These are phyloP conservation scores for Chelon labrosus DNA, from an alignment of 2,797 vertebrate species.

Conservation along the genomic window DNA sequence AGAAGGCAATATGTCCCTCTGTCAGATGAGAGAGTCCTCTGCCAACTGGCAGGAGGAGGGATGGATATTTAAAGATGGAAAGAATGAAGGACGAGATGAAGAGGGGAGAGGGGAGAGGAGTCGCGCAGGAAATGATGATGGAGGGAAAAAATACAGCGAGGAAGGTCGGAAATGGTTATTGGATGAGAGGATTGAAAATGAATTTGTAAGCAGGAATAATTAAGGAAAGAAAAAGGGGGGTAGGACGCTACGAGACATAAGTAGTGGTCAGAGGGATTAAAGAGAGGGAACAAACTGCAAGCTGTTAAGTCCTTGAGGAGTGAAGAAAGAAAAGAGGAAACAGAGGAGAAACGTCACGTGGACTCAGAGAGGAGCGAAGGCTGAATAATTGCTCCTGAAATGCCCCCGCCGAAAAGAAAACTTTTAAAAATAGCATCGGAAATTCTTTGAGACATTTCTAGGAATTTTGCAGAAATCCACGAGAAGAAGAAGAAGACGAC, in stretches of 20 bases:
- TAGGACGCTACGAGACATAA: not conserved
- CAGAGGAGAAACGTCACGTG: not conserved
- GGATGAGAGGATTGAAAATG: constrained; percentile 13
- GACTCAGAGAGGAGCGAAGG: not conserved
- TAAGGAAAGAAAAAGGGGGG: not conserved
- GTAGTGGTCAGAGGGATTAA: constrained; percentile 8
- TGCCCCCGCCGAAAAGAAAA: no score
- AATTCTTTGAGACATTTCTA: constrained; percentile 10
- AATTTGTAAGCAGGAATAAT: not conserved
- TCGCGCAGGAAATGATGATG: not conserved
- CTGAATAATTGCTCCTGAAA: not conserved
- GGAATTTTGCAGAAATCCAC: constrained; percentile 3
- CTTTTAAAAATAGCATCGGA: constrained; percentile 4
- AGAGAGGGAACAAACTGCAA: not conserved
- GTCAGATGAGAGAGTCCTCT: constrained; percentile 57
- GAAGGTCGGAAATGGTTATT: not conserved
- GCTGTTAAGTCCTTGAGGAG: not conserved
- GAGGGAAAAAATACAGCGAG: not conserved
- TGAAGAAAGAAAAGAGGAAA: fast-evolving
- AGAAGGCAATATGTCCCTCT: constrained; percentile 78
- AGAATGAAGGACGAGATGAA: constrained; percentile 8
- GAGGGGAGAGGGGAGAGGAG: not conserved
- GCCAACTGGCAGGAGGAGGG: constrained; percentile 71
- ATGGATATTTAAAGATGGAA: constrained; percentile 63
- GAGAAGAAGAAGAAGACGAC: not conserved